Conservation (phyloP, 37 sponge, comb jelly and placozoan genomes). For the Axinella damicornis region DNA sequence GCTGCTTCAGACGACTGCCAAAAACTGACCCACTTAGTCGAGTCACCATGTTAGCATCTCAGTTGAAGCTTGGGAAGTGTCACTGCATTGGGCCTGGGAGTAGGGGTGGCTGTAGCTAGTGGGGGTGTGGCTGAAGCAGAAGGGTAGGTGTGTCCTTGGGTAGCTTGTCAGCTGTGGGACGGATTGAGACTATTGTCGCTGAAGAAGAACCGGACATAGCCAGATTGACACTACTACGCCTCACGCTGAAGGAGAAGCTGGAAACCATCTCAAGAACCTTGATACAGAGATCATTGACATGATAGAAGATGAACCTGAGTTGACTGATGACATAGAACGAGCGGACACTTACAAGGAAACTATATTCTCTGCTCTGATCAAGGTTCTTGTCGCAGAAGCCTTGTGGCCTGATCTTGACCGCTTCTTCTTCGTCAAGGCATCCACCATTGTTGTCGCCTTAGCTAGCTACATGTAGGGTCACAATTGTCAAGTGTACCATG, state of each 20-base stretch:
- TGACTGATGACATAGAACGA: conserved; percentile 43
- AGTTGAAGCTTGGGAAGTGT: conserved; percentile 47
- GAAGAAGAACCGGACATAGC: conserved; percentile 14
- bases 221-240: conserved; percentile 1
- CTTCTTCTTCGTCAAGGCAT: too few species aligned
- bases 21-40: conserved; percentile 33
- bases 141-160: background rate
- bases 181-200: background rate
- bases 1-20: conserved; percentile 45
- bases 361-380: conserved; percentile 16
- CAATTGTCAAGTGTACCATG: too few species aligned
- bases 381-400: too few species aligned
- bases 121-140: background rate
- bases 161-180: conserved; percentile 18
- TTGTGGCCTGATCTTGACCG: too few species aligned
- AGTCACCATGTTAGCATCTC: conserved; percentile 24
- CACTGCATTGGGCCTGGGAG: too few species aligned
- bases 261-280: conserved; percentile 38
- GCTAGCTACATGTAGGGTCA: too few species aligned
- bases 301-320: conserved; percentile 10
- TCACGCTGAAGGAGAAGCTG: conserved; percentile 43
- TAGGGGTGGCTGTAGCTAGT: background rate
- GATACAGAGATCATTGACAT: conserved; percentile 29
- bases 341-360: conserved; percentile 45
- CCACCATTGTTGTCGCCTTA: too few species aligned